A percentile compares a stretch with the other conserved stretches of the same genome.
Conservation (phyloP, 2,797 vertebrate species). For the Thunnus albacares region DNA sequence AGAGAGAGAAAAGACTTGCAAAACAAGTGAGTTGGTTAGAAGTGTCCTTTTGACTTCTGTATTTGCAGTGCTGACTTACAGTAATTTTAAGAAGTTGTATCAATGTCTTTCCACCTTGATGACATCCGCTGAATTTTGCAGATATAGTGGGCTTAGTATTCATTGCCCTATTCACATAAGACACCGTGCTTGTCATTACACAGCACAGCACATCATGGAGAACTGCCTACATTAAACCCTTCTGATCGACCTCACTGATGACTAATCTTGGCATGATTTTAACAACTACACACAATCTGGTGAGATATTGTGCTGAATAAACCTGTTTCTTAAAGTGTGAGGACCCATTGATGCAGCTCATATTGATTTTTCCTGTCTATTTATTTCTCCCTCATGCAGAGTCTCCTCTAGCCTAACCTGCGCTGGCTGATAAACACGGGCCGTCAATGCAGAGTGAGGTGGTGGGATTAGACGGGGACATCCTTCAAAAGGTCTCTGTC, state of each 20-base stretch:
- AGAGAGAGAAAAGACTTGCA: conserved; percentile 7
- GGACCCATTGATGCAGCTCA: conserved; percentile 61
- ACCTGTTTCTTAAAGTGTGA: conserved; percentile 51
- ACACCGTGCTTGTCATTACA: conserved; percentile 1
- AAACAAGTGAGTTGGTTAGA: conserved; percentile 6
- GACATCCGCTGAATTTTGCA: conserved; percentile 11
- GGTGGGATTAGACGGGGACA: conserved; percentile 62
- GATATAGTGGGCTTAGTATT: neutral
- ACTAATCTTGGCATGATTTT: conserved; percentile 56
- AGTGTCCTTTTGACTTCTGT: neutral
- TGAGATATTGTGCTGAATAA: conserved; percentile 49
- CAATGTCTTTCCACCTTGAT: conserved; percentile 5
- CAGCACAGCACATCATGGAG: neutral
- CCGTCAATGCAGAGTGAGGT: conserved; percentile 63
- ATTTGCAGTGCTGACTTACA: conserved; percentile 21
- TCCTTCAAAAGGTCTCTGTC: conserved; percentile 70
- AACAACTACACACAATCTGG: conserved; percentile 41
- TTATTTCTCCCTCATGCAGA: conserved; percentile 66
- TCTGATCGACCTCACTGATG: conserved; percentile 38
- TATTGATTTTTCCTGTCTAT: conserved; percentile 76
- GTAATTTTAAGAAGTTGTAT: neutral
- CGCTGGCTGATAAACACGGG: conserved; percentile 70
- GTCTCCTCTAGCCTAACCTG: conserved; percentile 59
- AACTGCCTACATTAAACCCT: conserved; percentile 12
- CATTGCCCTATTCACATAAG: conserved; percentile 23